Conservation (phyloP, 1,140 invertebrate genomes). For the Telenomus remus region DNA sequence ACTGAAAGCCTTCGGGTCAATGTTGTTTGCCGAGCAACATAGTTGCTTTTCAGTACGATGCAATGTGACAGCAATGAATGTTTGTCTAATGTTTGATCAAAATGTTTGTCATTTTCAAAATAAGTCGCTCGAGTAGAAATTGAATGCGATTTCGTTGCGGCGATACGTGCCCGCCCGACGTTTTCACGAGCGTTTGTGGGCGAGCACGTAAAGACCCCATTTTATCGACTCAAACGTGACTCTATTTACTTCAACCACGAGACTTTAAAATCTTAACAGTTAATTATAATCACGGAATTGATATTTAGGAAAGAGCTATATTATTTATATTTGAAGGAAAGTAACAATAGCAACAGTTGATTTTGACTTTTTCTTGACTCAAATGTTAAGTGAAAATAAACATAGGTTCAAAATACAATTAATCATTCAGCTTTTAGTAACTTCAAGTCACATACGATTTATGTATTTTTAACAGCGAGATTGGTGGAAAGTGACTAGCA, state of each 20-base stretch:
- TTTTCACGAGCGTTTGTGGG: constrained; percentile 6
- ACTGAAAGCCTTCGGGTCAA: constrained; percentile 56
- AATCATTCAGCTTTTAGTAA: not conserved
- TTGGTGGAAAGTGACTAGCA: constrained; percentile 1
- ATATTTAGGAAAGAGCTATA: constrained; percentile 16
- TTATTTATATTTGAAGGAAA: not conserved
- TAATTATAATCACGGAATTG: constrained; percentile 59
- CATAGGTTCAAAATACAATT: not conserved
- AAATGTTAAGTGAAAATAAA: not conserved
- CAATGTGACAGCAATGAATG: constrained; percentile 64
- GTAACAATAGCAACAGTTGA: constrained; percentile 19
- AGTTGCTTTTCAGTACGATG: constrained; percentile 63
- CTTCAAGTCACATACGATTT: not conserved
- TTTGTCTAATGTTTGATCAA: constrained; percentile 75
- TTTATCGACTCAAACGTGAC: constrained; percentile 51
- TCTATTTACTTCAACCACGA: constrained; percentile 39
- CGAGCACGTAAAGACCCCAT: constrained; percentile 39
- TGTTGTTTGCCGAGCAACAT: constrained; percentile 67
- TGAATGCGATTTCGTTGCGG: constrained; percentile 68
- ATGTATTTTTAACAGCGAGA: constrained; percentile 14
- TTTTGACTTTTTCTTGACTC: not conserved
- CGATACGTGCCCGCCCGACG: constrained; percentile 50
- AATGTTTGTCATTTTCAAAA: constrained; percentile 71
- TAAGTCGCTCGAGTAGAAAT: constrained; percentile 60
- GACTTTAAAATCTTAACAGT: constrained; percentile 51